Percentiles rank a stretch among this genome's conserved stretches.
phyloP scores from a whole-genome alignment of 2,113 vertebrate species.

The Halichoerus grypus region DNA sequence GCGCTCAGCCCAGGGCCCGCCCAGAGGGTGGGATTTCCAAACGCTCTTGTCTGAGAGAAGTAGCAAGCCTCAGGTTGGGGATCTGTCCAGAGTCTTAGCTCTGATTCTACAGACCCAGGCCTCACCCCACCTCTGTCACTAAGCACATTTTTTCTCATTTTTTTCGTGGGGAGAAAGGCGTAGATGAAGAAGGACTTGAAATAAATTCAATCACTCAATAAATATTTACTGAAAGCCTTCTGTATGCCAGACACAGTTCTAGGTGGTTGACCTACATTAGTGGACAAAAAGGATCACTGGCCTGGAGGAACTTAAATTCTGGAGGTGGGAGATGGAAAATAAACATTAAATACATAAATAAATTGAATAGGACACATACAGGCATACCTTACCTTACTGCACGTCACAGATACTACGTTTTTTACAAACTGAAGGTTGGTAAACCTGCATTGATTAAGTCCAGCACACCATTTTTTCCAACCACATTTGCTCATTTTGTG shows the following conservation, averaged over 20 bases:
- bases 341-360: neutral
- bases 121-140: neutral
- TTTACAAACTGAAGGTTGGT: neutral
- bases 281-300: neutral
- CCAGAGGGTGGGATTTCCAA: neutral
- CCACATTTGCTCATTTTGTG: neutral
- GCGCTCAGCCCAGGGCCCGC: neutral
- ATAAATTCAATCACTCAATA: neutral
- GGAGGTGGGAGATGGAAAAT: neutral
- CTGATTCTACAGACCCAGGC: accelerated
- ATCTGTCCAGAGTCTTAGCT: neutral
- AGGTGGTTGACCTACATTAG: neutral
- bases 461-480: neutral
- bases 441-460: neutral
- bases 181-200: neutral
- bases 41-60: accelerated
- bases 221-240: neutral
- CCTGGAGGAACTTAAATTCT: neutral
- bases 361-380: neutral
- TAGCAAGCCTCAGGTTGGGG: accelerated
- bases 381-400: neutral
- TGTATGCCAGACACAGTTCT: neutral
- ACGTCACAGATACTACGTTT: neutral
- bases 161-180: neutral
- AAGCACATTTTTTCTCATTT: neutral